These are phyloP conservation scores for Psittacula cyanocephala DNA, from an alignment of 2,113 vertebrate species.

Conservation along the genomic window DNA sequence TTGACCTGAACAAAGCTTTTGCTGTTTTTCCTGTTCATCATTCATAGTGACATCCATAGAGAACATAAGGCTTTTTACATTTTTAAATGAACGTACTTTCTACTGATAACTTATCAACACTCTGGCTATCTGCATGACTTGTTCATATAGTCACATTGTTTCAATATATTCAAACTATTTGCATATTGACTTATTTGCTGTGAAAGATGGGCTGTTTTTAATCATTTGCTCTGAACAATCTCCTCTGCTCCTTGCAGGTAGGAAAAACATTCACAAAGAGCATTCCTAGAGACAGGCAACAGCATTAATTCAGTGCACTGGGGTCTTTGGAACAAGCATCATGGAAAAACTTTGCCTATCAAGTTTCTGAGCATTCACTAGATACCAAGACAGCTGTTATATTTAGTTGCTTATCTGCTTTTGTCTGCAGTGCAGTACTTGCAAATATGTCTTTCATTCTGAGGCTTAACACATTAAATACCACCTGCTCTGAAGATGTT, in stretches of 20 bases:
- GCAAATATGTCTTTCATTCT: constrained; percentile 21
- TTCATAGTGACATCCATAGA: not conserved
- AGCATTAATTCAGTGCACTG: not conserved
- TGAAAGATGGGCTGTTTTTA: not conserved
- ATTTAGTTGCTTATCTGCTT: constrained; percentile 47
- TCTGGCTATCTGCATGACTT: not conserved
- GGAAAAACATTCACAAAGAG: not conserved
- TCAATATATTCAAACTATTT: not conserved
- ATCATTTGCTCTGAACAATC: not conserved
- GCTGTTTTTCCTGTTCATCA: constrained; percentile 4
- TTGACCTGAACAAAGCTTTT: constrained; percentile 15
- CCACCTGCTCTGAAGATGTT: constrained; percentile 20
- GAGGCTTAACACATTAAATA: constrained; percentile 22
- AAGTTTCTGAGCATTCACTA: constrained; percentile 29
- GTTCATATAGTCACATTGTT: not conserved
- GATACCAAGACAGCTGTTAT: constrained; percentile 1
- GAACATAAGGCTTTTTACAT: not conserved
- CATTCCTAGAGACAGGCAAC: not conserved
- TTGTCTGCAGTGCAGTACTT: constrained; percentile 23
- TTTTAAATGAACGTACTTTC: constrained; percentile 25
- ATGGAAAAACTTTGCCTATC: not conserved
- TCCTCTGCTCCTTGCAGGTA: not conserved
- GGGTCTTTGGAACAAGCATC: not conserved
- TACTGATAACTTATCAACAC: constrained; percentile 11
- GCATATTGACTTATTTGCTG: constrained; percentile 19